Base-by-base conservation (phyloP, 2,113 vertebrate species). In the Crocuta crocuta region DNA sequence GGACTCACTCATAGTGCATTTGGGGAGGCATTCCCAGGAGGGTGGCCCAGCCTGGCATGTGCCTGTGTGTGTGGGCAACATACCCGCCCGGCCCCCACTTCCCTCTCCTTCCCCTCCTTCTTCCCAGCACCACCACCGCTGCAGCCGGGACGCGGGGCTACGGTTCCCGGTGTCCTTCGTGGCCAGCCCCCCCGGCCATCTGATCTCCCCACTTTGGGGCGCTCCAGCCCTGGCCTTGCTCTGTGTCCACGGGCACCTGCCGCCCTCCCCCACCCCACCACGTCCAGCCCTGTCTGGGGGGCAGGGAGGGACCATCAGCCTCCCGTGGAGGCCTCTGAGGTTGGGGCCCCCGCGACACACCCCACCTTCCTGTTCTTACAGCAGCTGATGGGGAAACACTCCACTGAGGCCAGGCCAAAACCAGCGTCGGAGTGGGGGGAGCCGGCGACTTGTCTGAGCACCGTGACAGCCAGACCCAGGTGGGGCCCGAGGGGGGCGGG, bases 371-470 rank as follows among this genome's bases (percentile, higher is more conserved):
- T 21, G 4, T 76, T 21, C 43, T 35, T 24, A 4, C 85, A 97
- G 98, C 10, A 0, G 33, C 65, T 9, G 74, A 61, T 31, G 48
- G 66, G 65, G 73, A 79, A 28, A 10, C 53, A 10, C 2, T 1
- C 6, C 0, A 4, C 43, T 53, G 79, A n/a, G 63, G 23, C 65
- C 45, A 8, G 50, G 43, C 70, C 8, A 1, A 79, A 48, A 4
- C 1, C 0, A 1, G 39, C 50, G 2, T 17, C 4, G 0, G 55
- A 31, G 63, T n/a, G 0, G 15, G 53, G 53, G n/a, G 70, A 26
- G 35, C 78, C 0, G 0, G 26, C 0, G 7, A 4, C n/a, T 0
- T 33, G 35, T 13, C 17, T 0, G 31, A 71, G 50, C 7, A 2
- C 43, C 0, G 0, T 4, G 63, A 7, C 8, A 1, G 39, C 50